Evolutionary conservation across 2,888 invertebrate species (phyloP).

Genomic region (Clusia tigrina): DNA sequence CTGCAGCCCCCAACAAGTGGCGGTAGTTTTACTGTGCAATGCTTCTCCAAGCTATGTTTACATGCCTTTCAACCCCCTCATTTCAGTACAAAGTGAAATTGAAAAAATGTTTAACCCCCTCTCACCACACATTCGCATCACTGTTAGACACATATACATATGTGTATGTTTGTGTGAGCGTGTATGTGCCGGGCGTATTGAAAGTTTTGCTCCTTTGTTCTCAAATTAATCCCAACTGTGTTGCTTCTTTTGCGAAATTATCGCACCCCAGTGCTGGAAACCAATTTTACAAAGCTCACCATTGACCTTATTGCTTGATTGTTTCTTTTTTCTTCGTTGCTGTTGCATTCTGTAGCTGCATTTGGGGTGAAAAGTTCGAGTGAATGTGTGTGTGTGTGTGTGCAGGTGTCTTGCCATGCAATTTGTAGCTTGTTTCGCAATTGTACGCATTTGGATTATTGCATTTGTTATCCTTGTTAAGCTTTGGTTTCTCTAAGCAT

Average conservation of each 20-base stretch:
- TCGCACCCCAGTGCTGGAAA: conserved; percentile 48
- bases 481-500: no score
- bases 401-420: neutral
- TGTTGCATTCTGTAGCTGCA: neutral
- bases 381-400: neutral
- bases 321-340: neutral
- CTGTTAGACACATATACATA: no score
- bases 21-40: no score
- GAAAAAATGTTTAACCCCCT: no score
- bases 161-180: conserved; percentile 2
- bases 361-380: neutral
- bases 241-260: conserved; percentile 42
- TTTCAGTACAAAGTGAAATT: no score
- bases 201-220: conserved; percentile 34
- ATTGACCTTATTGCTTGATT: no score
- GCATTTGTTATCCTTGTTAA: conserved; percentile 3
- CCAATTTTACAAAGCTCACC: conserved; percentile 16
- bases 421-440: neutral
- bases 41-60: no score
- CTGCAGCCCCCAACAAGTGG: no score
- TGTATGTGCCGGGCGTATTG: neutral
- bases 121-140: no score
- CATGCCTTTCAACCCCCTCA: no score
- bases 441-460: neutral
- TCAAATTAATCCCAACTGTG: conserved; percentile 50